Evolutionary conservation across 2,888 invertebrate species (phyloP).

Genomic region (Myopa testacea): DNA sequence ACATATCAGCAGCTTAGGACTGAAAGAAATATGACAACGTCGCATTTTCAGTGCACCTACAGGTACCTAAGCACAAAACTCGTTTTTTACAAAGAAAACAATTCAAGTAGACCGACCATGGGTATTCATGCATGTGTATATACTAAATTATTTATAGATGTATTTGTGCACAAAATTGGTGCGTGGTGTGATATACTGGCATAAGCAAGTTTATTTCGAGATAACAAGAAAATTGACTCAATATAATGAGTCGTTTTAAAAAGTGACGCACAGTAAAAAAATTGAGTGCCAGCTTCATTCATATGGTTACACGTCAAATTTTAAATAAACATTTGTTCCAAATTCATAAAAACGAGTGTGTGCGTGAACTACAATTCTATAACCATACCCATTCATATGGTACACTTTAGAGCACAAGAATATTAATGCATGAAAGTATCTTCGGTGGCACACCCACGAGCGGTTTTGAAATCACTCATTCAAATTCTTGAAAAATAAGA

Average conservation of each 20-base stretch:
- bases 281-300: no score
- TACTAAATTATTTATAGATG: not conserved
- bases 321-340: no score
- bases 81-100: not conserved
- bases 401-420: no score
- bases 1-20: not conserved
- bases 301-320: no score
- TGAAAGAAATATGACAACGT: slow-evolving; percentile 23
- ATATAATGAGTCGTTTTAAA: not conserved
- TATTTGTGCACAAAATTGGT: not conserved
- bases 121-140: slow-evolving; percentile 4
- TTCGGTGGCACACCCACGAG: no score
- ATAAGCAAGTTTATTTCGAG: not conserved
- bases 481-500: no score
- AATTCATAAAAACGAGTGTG: no score
- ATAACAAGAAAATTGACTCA: not conserved
- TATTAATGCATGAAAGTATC: no score
- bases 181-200: not conserved
- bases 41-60: not conserved
- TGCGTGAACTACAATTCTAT: no score
- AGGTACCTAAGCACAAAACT: slow-evolving; percentile 15
- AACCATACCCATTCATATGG: no score
- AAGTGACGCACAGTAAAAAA: not conserved
- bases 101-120: not conserved
- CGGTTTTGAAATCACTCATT: no score